Evolutionary conservation across 2,797 vertebrate species (phyloP), one percentile per base, ranked within the genome.

Genomic region (Rhynchonycteris naso): DNA sequence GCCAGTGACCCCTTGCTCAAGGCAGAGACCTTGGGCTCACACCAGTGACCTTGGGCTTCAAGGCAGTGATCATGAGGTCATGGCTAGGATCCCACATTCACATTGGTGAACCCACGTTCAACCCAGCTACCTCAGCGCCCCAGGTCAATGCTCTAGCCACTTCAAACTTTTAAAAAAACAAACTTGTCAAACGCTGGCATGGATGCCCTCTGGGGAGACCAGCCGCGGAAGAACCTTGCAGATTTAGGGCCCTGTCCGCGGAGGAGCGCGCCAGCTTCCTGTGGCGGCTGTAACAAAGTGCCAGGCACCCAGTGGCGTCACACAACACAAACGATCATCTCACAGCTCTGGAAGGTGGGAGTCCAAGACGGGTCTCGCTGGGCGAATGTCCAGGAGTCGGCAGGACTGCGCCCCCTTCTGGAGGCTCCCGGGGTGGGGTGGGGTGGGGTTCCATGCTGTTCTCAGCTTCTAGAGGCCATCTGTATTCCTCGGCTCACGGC

Each of bases 211-310:
- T 22, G 30, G 74, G 88, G 63, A 78, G 7, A 6, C 4, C 6
- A 8, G 1, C 2, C 11, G 26, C 7, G 47, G 47, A 7, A 4
- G 71, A 43, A 19, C 15, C 30, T n/a, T 12, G 1, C 0, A 5
- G 75, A 47, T 4, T 16, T 18, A 26, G 1, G 33, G 13, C 12
- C 16, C 69, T 26, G 1, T 21, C 54, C 26, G 12, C 6, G 50
- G 59, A 38, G 19, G 33, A 21, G 16, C 3, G 19, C 8, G 15
- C 54, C 28, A 33, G 69, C 69, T 33, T 28, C 8, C 58, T 5
- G 5, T 2, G 2, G 4, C 18, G 15, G 54, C 59, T 28, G 4
- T 52, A 10, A 38, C 59, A 1, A 28, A 74, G 8, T 9, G 9
- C 9, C 19, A 18, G 52, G 14, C 13, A 15, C 81, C 10, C 14